Conservation (phyloP, 64 coral and sea anemone species). For the Montipora sp. region DNA sequence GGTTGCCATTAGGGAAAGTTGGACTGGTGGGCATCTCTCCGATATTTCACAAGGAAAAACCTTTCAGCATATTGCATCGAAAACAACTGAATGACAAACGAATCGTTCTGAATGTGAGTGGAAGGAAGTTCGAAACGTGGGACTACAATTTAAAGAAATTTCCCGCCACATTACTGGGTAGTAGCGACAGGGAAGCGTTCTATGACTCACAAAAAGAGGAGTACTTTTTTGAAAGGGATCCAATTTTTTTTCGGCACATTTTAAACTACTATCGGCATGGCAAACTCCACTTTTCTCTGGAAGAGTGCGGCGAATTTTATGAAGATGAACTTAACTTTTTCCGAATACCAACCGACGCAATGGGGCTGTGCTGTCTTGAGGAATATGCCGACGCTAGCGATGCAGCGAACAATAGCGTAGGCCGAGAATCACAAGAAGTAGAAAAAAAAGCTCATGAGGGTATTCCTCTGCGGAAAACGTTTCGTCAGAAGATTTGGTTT, state of each 20-base stretch:
- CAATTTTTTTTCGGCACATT: constrained; percentile 87
- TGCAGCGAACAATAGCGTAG: no score
- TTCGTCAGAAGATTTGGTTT: constrained; percentile 74
- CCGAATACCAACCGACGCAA: constrained; percentile 69
- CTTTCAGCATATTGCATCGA: constrained; percentile 35
- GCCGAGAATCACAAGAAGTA: neutral
- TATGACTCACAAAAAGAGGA: constrained; percentile 70
- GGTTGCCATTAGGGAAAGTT: constrained; percentile 58
- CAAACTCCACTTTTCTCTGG: constrained; percentile 83
- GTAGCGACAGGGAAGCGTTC: constrained; percentile 59
- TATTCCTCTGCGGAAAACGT: constrained; percentile 32
- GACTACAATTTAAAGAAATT: constrained; percentile 84
- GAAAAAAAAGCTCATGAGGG: constrained; percentile 32
- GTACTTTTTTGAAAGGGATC: constrained; percentile 86
- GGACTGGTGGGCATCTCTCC: constrained; percentile 75
- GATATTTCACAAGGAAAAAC: constrained; percentile 42
- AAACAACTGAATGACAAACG: constrained; percentile 67
- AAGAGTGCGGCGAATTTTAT: constrained; percentile 80
- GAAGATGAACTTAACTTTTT: constrained; percentile 87
- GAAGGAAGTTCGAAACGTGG: constrained; percentile 92
- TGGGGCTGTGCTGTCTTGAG: constrained; percentile 84
- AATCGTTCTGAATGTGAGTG: constrained; percentile 90
- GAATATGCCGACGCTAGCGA: constrained; percentile 63
- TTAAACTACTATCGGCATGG: constrained; percentile 90
- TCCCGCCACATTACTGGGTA: constrained; percentile 78